phyloP scores from a whole-genome alignment of 1,140 invertebrate genomes.

The Cherax destructor region DNA sequence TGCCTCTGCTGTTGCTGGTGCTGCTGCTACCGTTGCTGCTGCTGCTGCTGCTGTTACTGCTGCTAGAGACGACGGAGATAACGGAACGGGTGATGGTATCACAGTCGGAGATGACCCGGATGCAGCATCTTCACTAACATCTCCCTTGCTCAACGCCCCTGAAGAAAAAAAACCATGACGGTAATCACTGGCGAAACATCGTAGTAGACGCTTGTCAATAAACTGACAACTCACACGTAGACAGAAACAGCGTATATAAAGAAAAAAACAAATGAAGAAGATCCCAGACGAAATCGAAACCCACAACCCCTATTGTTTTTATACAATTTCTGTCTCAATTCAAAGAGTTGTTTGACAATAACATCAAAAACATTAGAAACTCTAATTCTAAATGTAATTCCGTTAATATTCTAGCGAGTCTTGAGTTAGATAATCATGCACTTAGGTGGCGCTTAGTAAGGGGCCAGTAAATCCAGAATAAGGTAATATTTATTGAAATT shows the following conservation, averaged over 20 bases:
- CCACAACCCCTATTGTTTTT: too few species aligned
- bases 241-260: too few species aligned
- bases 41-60: background rate
- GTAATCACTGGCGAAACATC: too few species aligned
- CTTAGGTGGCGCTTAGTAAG: background rate
- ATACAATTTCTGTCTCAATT: too few species aligned
- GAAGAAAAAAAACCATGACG: background rate
- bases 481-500: background rate
- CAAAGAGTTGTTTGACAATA: background rate
- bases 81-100: constrained; percentile 6
- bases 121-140: constrained; percentile 1
- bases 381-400: background rate
- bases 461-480: background rate
- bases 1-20: background rate
- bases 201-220: too few species aligned
- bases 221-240: too few species aligned
- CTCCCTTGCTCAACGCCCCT: constrained; percentile 35
- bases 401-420: background rate
- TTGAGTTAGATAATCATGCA: constrained; percentile 27
- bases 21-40: background rate
- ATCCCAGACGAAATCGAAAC: too few species aligned
- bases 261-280: too few species aligned
- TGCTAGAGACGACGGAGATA: background rate
- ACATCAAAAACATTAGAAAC: background rate
- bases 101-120: constrained; percentile 18